Evolutionary conservation across 2,113 vertebrate species (phyloP), one percentile per base, ranked within the genome.

Genomic region (Synodontis membranacea): DNA sequence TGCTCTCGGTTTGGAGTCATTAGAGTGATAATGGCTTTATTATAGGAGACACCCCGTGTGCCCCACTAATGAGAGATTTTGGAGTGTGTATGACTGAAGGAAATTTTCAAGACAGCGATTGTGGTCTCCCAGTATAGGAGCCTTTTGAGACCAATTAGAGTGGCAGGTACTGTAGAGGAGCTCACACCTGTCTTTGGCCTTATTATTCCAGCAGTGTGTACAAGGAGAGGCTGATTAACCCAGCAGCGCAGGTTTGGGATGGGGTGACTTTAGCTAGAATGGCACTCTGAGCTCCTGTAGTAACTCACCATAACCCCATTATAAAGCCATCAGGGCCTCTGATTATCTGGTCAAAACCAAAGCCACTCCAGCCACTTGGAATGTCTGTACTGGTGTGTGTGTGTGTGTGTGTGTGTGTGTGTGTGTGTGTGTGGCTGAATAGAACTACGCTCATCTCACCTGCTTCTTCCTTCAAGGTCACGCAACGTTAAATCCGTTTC

Each of bases 91-190:
- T 46, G 52, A 92, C 80, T 94, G 92, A 94, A 93, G 93, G 89
- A 90, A 85, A 88, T 85, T 81, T 90, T 83, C 89, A 85, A 64
- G 85, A 87, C 78, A 80, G 79, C 62, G 82, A 80, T 44, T 75
- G 39, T 76, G 86, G 72, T 86, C 44, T 90, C 74, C 7, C 50
- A 87, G 87, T 64, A 83, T 84, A 83, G 91, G 89, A 91, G 92
- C 91, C 93, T 92, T 93, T 92, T 93, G 94, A 95, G 94, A 94
- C 94, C 94, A 95, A 95, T 95, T 95, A 95, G 92, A 89, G 92
- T 91, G 89, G 90, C 93, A 90, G 93, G 93, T 90, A 93, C 91
- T 93, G 93, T 92, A 93, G 91, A 93, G 91, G 90, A 93, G 92
- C 79, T 84, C 91, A 92, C 91, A 93, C 92, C 92, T 93, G 93